Conservation (phyloP, 2,113 vertebrate genomes). For the Erpornis zantholeuca region DNA sequence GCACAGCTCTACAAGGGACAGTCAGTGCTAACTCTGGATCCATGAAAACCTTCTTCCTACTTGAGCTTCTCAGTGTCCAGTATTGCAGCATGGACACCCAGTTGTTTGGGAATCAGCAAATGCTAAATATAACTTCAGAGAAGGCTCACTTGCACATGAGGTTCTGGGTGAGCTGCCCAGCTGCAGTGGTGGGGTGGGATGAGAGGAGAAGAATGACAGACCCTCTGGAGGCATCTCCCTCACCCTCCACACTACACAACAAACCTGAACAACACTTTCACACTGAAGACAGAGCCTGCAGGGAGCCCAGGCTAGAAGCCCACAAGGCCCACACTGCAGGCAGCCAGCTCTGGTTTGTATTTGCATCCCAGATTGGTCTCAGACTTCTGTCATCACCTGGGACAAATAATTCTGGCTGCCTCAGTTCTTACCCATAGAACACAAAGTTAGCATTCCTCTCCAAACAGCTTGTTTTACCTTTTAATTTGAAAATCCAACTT, state of each 20-base stretch:
- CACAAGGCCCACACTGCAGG: background rate
- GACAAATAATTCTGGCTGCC: background rate
- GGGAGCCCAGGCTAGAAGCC: background rate
- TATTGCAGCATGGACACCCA: background rate
- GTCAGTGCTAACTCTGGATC: fast-evolving
- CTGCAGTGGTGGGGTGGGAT: fast-evolving
- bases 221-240: background rate
- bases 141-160: background rate
- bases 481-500: background rate
- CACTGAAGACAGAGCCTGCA: background rate
- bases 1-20: background rate
- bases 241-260: fast-evolving
- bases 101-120: background rate
- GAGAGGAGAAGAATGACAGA: background rate
- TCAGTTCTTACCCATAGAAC: background rate
- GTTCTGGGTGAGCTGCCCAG: background rate
- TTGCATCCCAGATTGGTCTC: background rate
- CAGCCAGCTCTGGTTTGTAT: background rate
- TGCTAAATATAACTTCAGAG: background rate
- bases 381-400: background rate
- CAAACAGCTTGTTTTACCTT: background rate
- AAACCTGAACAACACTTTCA: background rate
- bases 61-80: background rate
- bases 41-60: background rate
- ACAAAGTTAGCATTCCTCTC: background rate